Percentiles rank a stretch among this genome's conserved stretches.
Evolutionary conservation across 2,113 vertebrate genomes (phyloP).

Genomic region (Panthera leo): DNA sequence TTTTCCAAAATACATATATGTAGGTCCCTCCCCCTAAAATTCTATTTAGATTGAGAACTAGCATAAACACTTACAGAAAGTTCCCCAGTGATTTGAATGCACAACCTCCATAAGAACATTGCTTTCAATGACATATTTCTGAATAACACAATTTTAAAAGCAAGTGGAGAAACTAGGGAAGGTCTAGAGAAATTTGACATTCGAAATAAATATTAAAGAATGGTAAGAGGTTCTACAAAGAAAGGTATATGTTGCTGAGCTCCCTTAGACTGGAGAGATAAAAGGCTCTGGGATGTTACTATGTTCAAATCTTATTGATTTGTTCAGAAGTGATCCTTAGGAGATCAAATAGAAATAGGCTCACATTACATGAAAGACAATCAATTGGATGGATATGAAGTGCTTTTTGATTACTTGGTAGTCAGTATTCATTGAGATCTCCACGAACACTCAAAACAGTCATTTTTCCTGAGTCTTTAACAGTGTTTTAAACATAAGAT

Average conservation of each 20-base stretch:
- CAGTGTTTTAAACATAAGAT: background rate
- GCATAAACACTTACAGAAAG: background rate
- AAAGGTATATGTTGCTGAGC: background rate
- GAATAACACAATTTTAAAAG: conserved; percentile 11
- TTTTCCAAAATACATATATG: background rate
- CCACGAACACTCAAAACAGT: background rate
- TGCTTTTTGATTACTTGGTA: conserved; percentile 7
- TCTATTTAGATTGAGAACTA: background rate
- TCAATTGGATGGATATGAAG: background rate
- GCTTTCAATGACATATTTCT: background rate
- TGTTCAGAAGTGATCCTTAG: conserved; percentile 3
- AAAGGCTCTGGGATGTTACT: background rate
- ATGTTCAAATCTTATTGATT: background rate
- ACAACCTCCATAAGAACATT: background rate
- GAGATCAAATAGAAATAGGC: background rate
- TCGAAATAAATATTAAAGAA: background rate
- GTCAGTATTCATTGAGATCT: background rate
- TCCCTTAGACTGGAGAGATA: background rate
- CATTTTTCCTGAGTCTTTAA: background rate
- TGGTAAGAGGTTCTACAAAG: background rate
- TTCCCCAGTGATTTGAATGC: background rate
- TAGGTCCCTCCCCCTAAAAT: background rate
- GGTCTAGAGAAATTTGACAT: background rate
- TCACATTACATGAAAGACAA: background rate
- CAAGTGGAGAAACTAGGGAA: background rate